Conservation (phyloP, 1,140 invertebrate species). For the Eulimnadia texana region DNA sequence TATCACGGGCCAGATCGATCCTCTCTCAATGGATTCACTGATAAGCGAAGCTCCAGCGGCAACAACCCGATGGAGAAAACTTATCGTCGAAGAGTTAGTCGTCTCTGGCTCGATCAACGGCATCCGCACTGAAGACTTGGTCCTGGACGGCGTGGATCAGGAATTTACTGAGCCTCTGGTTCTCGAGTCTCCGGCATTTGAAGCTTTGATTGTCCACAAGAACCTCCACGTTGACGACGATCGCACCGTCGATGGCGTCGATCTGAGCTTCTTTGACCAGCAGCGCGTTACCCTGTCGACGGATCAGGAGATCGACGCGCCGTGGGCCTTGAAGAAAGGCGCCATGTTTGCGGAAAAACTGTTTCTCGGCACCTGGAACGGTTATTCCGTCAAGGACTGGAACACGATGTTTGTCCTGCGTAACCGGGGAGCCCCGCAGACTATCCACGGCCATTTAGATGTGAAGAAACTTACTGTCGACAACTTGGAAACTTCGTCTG, state of each 20-base stretch:
- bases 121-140: neutral
- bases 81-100: neutral
- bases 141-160: neutral
- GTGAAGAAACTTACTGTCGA: neutral
- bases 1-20: too few relatives aligned
- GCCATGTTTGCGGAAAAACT: neutral
- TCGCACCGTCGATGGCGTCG: neutral
- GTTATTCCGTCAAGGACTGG: neutral
- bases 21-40: too few relatives aligned
- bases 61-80: too few relatives aligned
- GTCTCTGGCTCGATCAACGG: neutral
- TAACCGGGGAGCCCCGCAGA: neutral
- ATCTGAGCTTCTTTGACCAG: neutral
- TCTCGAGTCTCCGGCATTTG: neutral
- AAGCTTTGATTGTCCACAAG: neutral
- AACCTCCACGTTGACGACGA: neutral
- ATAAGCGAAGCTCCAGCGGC: too few relatives aligned
- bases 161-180: neutral
- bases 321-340: neutral
- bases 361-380: neutral
- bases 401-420: neutral
- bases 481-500: neutral
- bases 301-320: neutral
- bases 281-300: neutral
- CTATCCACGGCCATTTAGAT: neutral